Percentiles rank a stretch among this genome's conserved stretches.
Evolutionary conservation across 1,140 invertebrate genomes (phyloP).

Genomic region (Leptinotarsa lineolata): DNA sequence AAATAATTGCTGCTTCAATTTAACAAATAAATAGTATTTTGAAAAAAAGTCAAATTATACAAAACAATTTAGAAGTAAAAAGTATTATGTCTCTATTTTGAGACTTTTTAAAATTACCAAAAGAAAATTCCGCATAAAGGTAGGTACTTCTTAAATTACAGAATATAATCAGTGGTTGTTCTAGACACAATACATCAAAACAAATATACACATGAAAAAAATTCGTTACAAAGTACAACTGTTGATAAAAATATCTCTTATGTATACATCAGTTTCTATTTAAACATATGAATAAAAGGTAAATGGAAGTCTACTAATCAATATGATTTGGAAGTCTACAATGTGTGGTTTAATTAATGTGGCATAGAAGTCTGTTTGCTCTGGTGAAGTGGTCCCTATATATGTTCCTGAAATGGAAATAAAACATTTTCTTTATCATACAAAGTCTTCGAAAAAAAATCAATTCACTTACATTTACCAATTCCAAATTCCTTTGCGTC

Average conservation of each 20-base stretch:
- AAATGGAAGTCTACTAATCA: constrained; percentile 26
- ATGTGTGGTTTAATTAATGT: constrained; percentile 11
- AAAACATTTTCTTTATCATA: not conserved
- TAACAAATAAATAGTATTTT: not conserved
- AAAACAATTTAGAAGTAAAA: not conserved
- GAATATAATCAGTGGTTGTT: not conserved
- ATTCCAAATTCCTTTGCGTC: constrained; percentile 88
- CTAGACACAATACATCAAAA: constrained; percentile 10
- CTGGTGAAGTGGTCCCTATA: constrained; percentile 24
- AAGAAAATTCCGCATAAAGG: no score
- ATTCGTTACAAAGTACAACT: not conserved
- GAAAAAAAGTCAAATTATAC: not conserved
- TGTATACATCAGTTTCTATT: constrained; percentile 1
- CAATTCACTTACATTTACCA: constrained; percentile 41
- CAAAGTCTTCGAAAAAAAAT: no score
- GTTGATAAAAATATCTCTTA: constrained; percentile 10
- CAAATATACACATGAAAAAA: constrained; percentile 14
- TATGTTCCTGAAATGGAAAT: constrained; percentile 12
- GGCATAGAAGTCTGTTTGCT: constrained; percentile 13
- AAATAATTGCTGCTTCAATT: not conserved
- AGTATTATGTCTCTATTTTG: not conserved
- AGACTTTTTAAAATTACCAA: no score
- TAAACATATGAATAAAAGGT: constrained; percentile 13
- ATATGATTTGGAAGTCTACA: constrained; percentile 27
- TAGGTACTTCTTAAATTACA: not conserved